Base-by-base conservation (phyloP, 2,113 vertebrate species). In the Rhabdomys dilectus region DNA sequence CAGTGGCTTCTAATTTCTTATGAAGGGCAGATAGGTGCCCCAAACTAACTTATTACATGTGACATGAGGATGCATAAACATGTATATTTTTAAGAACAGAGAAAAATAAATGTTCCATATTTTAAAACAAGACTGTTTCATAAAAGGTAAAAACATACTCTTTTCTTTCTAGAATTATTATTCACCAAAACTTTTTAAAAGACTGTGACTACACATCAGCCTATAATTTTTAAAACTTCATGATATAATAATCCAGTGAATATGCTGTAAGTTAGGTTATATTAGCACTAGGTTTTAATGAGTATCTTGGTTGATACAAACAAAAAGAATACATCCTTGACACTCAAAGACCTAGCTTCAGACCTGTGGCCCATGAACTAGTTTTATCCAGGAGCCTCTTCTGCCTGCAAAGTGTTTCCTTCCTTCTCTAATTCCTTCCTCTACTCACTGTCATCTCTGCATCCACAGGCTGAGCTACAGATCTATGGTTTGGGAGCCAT, bases 101-200 rank as follows among this genome's bases (percentile, higher is more conserved):
- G 81, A 42, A 95, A 48, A 31, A 82, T 76, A 92, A 92, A 84
- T 86, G 22, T 94, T 0, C 21, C 60, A 36, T 85, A 93, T 76
- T 51, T 91, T 86, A 95, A 90, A 56, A 88, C 56, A 82, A 68
- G 7, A 53, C 22, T 78, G n/a, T 45, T 96, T 91, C 82, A 94
- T 84, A 92, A 93, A n/a, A 72, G 21, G 31, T 56, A 89, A 95
- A 94, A 85, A 45, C 16, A 60, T 66, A 81, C 88, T 93, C 85
- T 11, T 77, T 93, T 56, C 68, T 34, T 75, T 22, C 82, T 92
- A 39, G 88, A 96, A 93, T 53, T 86, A 85, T 95, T 85, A 75
- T 82, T 88, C 73, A 93, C 60, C 60, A 89, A 73, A 91, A 93
- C 70, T 96, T 94, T 85, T 86, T n/a, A 91, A 53, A 95, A 45